Conservation (phyloP, 2,113 vertebrate genomes). For the Smithornis capensis region DNA sequence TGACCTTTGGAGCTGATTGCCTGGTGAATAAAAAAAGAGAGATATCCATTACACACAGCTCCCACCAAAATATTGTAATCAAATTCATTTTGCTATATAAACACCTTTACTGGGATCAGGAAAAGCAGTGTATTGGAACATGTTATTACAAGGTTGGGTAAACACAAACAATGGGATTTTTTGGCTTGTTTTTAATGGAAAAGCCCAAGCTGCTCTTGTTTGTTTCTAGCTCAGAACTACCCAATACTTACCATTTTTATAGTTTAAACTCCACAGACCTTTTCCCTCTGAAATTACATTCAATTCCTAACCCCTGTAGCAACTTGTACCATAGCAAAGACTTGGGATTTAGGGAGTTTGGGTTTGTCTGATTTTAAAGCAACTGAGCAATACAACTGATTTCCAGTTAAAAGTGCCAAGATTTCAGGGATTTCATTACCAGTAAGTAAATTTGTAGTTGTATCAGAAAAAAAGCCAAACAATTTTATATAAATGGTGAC, state of each 20-base stretch:
- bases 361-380: not conserved
- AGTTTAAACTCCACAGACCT: not conserved
- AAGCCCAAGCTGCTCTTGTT: not conserved
- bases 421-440: not conserved
- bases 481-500: not conserved
- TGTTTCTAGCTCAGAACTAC: not conserved
- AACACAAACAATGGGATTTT: not conserved
- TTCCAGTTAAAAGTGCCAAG: not conserved
- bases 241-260: not conserved
- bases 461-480: not conserved
- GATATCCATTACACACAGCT: not conserved
- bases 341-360: not conserved
- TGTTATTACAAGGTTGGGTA: constrained; percentile 11
- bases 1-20: constrained; percentile 94
- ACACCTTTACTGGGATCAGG: not conserved
- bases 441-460: not conserved
- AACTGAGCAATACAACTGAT: not conserved
- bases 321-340: not conserved
- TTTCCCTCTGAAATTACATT: not conserved
- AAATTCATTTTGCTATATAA: not conserved
- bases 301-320: not conserved
- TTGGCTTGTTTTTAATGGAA: not conserved
- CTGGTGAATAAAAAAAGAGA: constrained; percentile 73
- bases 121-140: not conserved
- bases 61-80: not conserved